Evolutionary conservation across 2,113 vertebrate species (phyloP).

Genomic region (Oreochromis tanganicae): DNA sequence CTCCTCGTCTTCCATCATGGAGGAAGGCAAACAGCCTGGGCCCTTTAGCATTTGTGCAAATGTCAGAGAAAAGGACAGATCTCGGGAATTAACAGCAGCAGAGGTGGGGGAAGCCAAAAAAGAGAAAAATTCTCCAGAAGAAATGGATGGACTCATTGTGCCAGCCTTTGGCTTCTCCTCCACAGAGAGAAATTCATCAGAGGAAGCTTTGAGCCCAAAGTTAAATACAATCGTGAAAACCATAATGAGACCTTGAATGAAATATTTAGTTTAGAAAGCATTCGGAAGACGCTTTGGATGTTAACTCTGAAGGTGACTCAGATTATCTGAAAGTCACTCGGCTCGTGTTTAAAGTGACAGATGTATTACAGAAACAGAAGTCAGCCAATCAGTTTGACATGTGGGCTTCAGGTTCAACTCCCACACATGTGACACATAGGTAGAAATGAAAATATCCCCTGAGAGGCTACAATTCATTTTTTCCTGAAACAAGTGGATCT

Average conservation of each 20-base stretch:
- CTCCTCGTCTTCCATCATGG: conserved; percentile 47
- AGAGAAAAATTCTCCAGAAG: neutral
- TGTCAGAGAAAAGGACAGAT: conserved; percentile 60
- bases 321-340: neutral
- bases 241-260: neutral
- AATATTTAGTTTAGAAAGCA: neutral
- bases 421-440: neutral
- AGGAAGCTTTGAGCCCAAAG: neutral
- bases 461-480: neutral
- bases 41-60: conserved; percentile 59
- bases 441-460: neutral
- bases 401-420: neutral
- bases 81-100: conserved; percentile 32
- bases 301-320: neutral
- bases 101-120: neutral
- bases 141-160: neutral
- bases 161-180: neutral
- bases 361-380: neutral
- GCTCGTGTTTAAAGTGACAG: neutral
- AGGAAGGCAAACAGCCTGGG: conserved; percentile 45
- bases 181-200: neutral
- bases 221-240: neutral
- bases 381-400: neutral
- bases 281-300: neutral
- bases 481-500: neutral